A percentile compares a stretch with the other conserved stretches of the same genome.
These are phyloP conservation scores for Gymnodraco acuticeps DNA, from an alignment of 2,797 vertebrate species.

Conservation along the genomic window DNA sequence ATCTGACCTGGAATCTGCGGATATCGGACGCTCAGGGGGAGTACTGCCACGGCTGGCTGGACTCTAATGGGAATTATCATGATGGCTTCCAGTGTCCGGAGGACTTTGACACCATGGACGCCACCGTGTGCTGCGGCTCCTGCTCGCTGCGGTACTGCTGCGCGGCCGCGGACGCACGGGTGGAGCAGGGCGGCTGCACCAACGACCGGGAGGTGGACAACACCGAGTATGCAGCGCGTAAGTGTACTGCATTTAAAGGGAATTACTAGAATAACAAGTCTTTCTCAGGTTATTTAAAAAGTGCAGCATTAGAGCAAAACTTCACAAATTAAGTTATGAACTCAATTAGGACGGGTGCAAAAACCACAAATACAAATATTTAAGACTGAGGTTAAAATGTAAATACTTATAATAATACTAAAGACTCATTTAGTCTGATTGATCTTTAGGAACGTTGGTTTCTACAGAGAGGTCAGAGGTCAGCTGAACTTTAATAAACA, in stretches of 20 bases:
- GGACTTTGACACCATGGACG: slow-evolving; percentile 93
- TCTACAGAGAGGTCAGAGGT: slow-evolving; percentile 60
- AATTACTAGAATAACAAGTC: too few species aligned
- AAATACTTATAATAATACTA: too few species aligned
- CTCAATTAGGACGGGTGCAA: not conserved
- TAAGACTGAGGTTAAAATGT: not conserved
- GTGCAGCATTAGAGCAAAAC: not conserved
- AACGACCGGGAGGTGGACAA: slow-evolving; percentile 90
- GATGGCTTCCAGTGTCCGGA: slow-evolving; percentile 97
- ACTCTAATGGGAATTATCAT: slow-evolving; percentile 90
- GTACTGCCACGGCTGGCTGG: slow-evolving; percentile 97
- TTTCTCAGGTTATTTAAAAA: not conserved
- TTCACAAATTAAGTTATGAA: not conserved
- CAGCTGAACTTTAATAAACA: slow-evolving; percentile 20
- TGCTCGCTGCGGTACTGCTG: slow-evolving; percentile 96
- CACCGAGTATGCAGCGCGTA: slow-evolving; percentile 90
- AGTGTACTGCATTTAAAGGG: slow-evolving; percentile 60
- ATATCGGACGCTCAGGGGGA: slow-evolving; percentile 90
- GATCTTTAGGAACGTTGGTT: not conserved
- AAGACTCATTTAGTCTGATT: not conserved
- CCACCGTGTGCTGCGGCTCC: slow-evolving; percentile 96
- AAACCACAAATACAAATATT: not conserved
- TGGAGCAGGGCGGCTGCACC: slow-evolving; percentile 95
- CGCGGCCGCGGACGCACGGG: slow-evolving; percentile 90
- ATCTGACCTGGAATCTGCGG: slow-evolving; percentile 86